Conservation (phyloP, 2,888 invertebrate genomes). For the Sussaba pulchella region DNA sequence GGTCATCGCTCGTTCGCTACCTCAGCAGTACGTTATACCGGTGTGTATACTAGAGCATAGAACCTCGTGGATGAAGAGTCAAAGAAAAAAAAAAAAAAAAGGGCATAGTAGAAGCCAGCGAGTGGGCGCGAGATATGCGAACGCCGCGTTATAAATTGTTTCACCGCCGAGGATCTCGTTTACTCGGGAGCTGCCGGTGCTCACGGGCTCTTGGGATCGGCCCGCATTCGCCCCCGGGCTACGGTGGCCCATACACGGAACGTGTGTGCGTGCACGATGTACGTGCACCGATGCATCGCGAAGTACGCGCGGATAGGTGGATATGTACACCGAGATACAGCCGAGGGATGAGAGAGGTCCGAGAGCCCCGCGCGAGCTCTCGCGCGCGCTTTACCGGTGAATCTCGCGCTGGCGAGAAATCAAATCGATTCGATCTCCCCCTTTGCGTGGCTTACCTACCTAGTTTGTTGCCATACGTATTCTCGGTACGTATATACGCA, state of each 20-base stretch:
- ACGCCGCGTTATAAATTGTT: conserved; percentile 66
- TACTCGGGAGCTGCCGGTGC: conserved; percentile 56
- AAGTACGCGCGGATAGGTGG: conserved; percentile 11
- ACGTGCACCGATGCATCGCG: conserved; percentile 35
- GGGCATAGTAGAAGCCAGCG: conserved; percentile 40
- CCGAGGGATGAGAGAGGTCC: conserved; percentile 58
- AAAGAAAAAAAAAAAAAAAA: conserved; percentile 29
- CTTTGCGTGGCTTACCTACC: conserved; percentile 53
- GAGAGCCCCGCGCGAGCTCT: conserved; percentile 17
- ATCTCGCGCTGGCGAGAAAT: conserved; percentile 68
- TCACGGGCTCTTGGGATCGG: conserved; percentile 51
- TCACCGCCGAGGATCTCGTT: conserved; percentile 67
- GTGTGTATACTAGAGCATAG: conserved; percentile 34
- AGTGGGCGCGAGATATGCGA: conserved; percentile 66
- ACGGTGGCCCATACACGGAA: conserved; percentile 43
- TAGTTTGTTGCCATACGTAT: conserved; percentile 13
- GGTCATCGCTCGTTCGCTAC: conserved; percentile 49
- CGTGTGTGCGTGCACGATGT: conserved; percentile 34
- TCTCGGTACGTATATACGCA: conserved; percentile 18
- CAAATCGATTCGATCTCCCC: conserved; percentile 70
- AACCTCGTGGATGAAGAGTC: conserved; percentile 13
- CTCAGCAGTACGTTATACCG: conserved; percentile 47
- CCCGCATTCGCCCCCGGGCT: conserved; percentile 58
- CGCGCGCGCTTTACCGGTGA: conserved; percentile 51
- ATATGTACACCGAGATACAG: conserved; percentile 49